These are phyloP conservation scores for Syrmaticus mikado DNA, from an alignment of 2,113 vertebrate species.

Conservation along the genomic window DNA sequence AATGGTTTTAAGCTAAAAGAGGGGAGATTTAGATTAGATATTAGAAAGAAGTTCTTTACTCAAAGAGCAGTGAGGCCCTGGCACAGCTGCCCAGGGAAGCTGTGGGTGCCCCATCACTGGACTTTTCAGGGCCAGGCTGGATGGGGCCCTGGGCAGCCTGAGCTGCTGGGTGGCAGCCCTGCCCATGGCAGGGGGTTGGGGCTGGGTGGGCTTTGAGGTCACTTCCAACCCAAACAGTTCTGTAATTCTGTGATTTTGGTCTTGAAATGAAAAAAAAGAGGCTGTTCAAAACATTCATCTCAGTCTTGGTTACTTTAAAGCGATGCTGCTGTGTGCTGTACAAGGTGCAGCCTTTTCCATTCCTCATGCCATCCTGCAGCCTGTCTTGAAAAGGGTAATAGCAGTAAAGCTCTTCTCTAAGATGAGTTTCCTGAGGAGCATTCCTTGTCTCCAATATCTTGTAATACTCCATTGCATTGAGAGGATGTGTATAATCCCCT, in stretches of 20 bases:
- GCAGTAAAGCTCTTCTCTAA: background rate
- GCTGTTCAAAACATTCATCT: background rate
- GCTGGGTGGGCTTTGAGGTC: no score
- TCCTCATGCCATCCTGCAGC: background rate
- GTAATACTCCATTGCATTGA: background rate
- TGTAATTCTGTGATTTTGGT: background rate
- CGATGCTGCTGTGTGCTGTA: background rate
- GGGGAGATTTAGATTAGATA: no score
- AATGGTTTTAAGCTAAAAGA: no score
- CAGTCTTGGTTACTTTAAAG: background rate
- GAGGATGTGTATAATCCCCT: background rate
- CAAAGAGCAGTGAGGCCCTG: no score
- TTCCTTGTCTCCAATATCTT: background rate
- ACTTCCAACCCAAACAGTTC: no score
- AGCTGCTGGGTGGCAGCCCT: no score
- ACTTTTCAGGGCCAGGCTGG: no score
- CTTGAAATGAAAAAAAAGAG: background rate
- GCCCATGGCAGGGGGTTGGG: no score
- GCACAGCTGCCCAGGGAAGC: no score
- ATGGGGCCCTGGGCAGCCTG: no score
- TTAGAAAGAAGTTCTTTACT: no score
- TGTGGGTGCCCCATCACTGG: no score
- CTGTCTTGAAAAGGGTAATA: background rate
- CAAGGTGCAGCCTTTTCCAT: background rate
- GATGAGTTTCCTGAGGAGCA: background rate